These are phyloP conservation scores for Sphaerodactylus townsendi DNA, from an alignment of 2,113 vertebrate genomes.

Conservation along the genomic window DNA sequence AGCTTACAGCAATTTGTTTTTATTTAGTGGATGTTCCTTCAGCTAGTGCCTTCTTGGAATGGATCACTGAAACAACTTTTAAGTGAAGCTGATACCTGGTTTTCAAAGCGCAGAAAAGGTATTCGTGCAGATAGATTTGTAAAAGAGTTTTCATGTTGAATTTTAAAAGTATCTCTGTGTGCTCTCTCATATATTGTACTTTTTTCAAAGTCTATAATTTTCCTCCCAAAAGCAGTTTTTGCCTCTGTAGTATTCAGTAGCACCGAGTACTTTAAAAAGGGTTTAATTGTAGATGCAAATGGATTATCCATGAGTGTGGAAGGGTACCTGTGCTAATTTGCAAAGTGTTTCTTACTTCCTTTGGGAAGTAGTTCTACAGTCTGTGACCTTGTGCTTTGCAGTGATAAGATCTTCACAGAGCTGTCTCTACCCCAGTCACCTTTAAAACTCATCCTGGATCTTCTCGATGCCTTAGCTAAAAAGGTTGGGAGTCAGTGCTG, in stretches of 20 bases:
- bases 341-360: too few relatives aligned
- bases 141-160: fast-evolving
- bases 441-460: too few relatives aligned
- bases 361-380: too few relatives aligned
- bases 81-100: conserved; percentile 90
- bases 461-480: too few relatives aligned
- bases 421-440: too few relatives aligned
- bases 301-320: not conserved
- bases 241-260: not conserved
- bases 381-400: too few relatives aligned
- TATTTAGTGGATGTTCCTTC: conserved; percentile 95
- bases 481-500: too few relatives aligned
- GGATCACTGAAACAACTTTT: conserved; percentile 92
- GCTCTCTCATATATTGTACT: not conserved
- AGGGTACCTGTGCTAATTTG: too few relatives aligned
- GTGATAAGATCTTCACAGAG: too few relatives aligned
- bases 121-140: not conserved
- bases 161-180: not conserved
- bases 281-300: not conserved
- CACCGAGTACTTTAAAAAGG: not conserved
- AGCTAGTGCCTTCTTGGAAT: conserved; percentile 92
- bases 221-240: not conserved
- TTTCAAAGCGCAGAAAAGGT: conserved; percentile 89
- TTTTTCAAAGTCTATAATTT: not conserved
- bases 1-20: conserved; percentile 19